Evolutionary conservation across 2,888 invertebrate species (phyloP).

Genomic region (Drosophila monieri): DNA sequence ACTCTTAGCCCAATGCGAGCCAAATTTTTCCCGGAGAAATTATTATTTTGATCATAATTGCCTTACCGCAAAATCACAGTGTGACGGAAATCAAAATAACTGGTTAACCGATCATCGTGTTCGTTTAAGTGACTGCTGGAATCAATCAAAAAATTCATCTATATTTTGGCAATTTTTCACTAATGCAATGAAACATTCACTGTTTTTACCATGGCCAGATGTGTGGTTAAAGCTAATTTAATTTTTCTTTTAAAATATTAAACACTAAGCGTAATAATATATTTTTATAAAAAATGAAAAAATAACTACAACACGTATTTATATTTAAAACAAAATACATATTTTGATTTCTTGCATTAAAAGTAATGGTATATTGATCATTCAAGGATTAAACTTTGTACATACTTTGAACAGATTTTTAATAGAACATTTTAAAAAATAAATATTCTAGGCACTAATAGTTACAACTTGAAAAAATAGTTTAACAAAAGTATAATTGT

Average conservation of each 20-base stretch:
- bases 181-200: conserved; percentile 69
- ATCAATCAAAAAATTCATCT: conserved; percentile 49
- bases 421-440: too few species aligned
- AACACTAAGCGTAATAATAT: neutral
- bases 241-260: neutral
- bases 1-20: conserved; percentile 47
- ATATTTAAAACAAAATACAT: too few species aligned
- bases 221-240: conserved; percentile 56
- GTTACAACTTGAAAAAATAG: too few species aligned
- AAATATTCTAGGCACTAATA: too few species aligned
- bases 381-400: too few species aligned
- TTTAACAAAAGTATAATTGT: too few species aligned
- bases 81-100: conserved; percentile 21
- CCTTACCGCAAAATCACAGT: conserved; percentile 78
- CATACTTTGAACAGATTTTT: too few species aligned
- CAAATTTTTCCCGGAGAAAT: conserved; percentile 51
- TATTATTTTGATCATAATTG: conserved; percentile 57
- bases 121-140: conserved; percentile 20
- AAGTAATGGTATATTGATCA: too few species aligned
- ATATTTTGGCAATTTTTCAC: conserved; percentile 76
- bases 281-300: neutral
- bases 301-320: neutral
- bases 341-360: too few species aligned
- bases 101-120: conserved; percentile 16
- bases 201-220: conserved; percentile 63